Evolutionary conservation across 1,140 invertebrate species (phyloP), one percentile per base, ranked within the genome.

Genomic region (Saxidomus purpurata): DNA sequence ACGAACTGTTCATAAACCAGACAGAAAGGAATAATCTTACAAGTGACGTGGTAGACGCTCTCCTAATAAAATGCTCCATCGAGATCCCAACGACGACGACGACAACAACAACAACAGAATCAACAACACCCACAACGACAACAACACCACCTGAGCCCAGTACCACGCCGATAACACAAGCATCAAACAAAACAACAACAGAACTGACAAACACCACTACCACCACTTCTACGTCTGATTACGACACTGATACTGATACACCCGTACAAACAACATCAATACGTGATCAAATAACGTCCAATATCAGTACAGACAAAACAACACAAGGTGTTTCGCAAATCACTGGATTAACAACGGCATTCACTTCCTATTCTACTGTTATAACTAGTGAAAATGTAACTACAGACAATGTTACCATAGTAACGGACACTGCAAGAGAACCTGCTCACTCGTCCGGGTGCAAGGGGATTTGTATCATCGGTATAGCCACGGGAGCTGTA

Each of bases 31-130:
- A 49, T 55, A 49, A 49, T 19, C 47, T 79, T 15, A 17, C 43
- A 1, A 25, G 22, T 1, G n/a, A 47, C 9, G 47, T 34, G 34
- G 28, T 55, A 19, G 76, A 79, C n/a, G 43, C 49, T 19, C 55
- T 79, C 22, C 47, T 47, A n/a, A 22, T 6, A 52, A 79, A 79
- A 79, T 79, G 76, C 55, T 52, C 76, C 0, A 79, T 79, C 55
- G 76, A 79, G 28, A 79, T 79, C 1, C 76, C 76, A 34, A 79
- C 76, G 19, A 79, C 76, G 28, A 79, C 76, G 36, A 79, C 76
- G 3, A 79, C 76, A 19, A 55, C 47, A 31, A 59, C 76, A 17
- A 79, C 76, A 0, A 59, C 76, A 31, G 36, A 47, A 59, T 25
- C 76, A 36, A 52, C 76, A 3, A 25, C 76, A 4, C 9, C 76